Evolutionary conservation across 2,888 invertebrate species (phyloP).

Genomic region (Synanthedon formicaeformis): DNA sequence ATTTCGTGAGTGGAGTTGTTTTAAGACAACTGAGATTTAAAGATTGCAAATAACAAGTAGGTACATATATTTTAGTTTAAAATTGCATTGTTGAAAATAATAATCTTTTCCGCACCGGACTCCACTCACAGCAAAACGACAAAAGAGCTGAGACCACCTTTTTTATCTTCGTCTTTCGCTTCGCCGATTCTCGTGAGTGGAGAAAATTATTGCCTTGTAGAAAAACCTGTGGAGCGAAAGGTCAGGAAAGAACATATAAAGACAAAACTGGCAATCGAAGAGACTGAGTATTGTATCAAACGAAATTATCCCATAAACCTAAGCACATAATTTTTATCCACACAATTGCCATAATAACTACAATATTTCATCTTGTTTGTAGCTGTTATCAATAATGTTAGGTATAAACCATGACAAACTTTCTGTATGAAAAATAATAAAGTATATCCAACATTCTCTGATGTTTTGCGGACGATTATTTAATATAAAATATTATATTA

Average conservation of each 20-base stretch:
- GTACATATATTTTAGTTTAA: conserved; percentile 1
- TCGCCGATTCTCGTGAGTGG: conserved; percentile 39
- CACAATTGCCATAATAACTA: no score
- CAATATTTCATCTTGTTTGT: no score
- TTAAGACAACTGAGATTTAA: neutral
- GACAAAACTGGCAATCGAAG: conserved; percentile 15
- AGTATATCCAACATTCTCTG: no score
- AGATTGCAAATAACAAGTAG: neutral
- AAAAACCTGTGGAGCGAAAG: conserved; percentile 39
- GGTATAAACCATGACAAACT: no score
- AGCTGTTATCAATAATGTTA: no score
- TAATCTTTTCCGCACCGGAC: conserved; percentile 10
- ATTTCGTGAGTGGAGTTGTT: neutral
- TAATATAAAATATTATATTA: no score
- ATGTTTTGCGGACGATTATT: no score
- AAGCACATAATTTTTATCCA: no score
- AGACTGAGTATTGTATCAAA: conserved; percentile 6
- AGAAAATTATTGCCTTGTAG: conserved; percentile 50
- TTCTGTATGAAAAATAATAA: no score
- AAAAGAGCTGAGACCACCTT: conserved; percentile 49
- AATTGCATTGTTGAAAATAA: neutral
- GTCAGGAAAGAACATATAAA: conserved; percentile 39
- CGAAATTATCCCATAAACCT: neutral
- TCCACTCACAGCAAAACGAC: conserved; percentile 28
- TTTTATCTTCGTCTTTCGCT: conserved; percentile 56